These are phyloP conservation scores for Onychostruthus taczanowskii DNA, from an alignment of 2,113 vertebrate species.

Conservation along the genomic window DNA sequence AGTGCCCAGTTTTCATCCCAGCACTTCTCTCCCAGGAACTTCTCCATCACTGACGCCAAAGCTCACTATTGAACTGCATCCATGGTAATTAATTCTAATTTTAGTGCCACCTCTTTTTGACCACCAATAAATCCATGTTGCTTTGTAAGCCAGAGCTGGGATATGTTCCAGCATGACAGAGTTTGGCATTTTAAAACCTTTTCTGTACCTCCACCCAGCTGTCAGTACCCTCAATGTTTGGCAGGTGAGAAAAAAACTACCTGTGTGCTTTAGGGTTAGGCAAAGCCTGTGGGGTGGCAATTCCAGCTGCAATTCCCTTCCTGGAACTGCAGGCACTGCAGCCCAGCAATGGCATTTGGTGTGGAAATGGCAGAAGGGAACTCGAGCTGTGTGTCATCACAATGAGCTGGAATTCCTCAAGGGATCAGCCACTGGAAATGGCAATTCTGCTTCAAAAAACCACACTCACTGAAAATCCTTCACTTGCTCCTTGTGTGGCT, in stretches of 20 bases:
- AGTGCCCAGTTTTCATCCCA: not conserved
- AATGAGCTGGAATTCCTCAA: not conserved
- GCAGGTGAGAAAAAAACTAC: not conserved
- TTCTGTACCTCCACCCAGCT: not conserved
- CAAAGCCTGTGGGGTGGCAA: not conserved
- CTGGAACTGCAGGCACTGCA: not conserved
- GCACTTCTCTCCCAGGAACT: not conserved
- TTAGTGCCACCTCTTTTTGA: conserved; percentile 42
- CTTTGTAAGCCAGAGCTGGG: not conserved
- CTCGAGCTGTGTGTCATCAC: not conserved
- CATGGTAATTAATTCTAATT: conserved; percentile 60
- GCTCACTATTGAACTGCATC: not conserved
- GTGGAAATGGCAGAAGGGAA: not conserved
- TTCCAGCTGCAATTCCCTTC: not conserved
- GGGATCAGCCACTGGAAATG: not conserved
- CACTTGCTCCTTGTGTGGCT: not conserved
- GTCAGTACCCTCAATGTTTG: not conserved
- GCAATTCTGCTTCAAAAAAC: not conserved
- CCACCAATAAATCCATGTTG: conserved; percentile 50
- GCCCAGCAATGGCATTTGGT: not conserved
- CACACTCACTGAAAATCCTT: not conserved
- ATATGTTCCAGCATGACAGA: not conserved
- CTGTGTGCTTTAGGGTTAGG: not conserved
- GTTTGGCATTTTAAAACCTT: not conserved
- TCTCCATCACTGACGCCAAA: not conserved